phyloP scores from a whole-genome alignment of 2,113 vertebrate species.

The Phylloscopus trochilus region DNA sequence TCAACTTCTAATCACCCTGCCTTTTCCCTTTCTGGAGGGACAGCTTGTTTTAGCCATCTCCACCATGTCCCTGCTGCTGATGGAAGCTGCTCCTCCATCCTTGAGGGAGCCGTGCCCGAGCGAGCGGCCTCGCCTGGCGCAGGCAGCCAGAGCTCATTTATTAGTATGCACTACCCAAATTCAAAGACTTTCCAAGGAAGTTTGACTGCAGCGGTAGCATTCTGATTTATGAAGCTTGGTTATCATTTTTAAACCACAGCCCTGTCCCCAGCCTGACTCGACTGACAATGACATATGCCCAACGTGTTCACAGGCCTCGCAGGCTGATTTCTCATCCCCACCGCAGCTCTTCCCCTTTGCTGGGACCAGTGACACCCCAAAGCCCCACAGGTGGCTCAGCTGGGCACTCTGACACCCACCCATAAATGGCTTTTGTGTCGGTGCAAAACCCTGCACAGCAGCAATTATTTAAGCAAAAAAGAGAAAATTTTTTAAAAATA shows the following conservation, averaged over 20 bases:
- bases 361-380: background rate
- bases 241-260: slow-evolving; percentile 50
- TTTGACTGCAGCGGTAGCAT: slow-evolving; percentile 43
- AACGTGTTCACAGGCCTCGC: accelerated
- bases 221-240: slow-evolving; percentile 60
- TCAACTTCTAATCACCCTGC: background rate
- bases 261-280: slow-evolving; percentile 15
- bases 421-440: accelerated
- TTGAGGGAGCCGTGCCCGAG: background rate
- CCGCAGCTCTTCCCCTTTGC: accelerated
- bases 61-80: background rate
- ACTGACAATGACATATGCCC: slow-evolving; percentile 35
- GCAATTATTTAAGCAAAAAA: background rate
- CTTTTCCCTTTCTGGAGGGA: background rate
- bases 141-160: background rate
- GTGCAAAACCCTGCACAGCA: background rate
- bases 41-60: background rate
- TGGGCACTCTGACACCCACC: background rate
- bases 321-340: accelerated
- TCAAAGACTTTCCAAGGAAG: slow-evolving; percentile 68
- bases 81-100: background rate
- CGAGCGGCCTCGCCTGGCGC: background rate
- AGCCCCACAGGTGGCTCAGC: background rate
- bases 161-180: slow-evolving; percentile 63
- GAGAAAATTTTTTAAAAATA: background rate